Base-by-base conservation (phyloP, 2,797 vertebrate genomes). In the Enteromius treurensis region DNA sequence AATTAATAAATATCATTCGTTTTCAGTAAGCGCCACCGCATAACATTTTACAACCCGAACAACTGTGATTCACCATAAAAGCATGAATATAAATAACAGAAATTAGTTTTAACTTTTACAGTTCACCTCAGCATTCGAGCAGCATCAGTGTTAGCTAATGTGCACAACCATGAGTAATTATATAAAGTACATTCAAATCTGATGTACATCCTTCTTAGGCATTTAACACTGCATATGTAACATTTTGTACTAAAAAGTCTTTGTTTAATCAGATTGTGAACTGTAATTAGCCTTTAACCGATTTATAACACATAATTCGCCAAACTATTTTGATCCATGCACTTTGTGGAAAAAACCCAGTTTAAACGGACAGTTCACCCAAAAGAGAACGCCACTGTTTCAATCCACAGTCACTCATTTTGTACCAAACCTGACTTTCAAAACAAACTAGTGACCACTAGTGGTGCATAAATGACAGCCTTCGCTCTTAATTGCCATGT, bases 371-470 rank as follows among this genome's bases (percentile, higher is more conserved):
- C 13, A 23, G 37, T 45, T 45, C 21, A 15, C 11, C 5, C 37
- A 69, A 45, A 17, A 68, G n/a, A 29, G 7, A 70, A 49, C 29
- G 4, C 0, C 26, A 73, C 11, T 11, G 26, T 29, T 74, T 64
- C 60, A 64, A 49, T n/a, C 49, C 21, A n/a, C 3, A 34, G 51
- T 37, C 14, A 8, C 47, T n/a, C 49, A 37, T 23, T 34, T 58
- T 29, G 0, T 40, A 26, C 51, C 73, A 58, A 58, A 58, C 73
- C 49, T 75, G 73, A 76, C 73, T 40, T 34, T 29, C 29, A 40
- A 68, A 73, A 73, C 26, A 73, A 51, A 73, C 45, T 73, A 73
- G 26, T 73, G 70, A 51, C 45, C 47, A 34, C 71, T 53, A 74
- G 47, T 21, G 47, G 10, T 14, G 49, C 49, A 17, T 40, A 40